These are phyloP conservation scores for Lethenteron camtschaticum DNA, from an alignment of 2,113 vertebrate species.

Conservation along the genomic window DNA sequence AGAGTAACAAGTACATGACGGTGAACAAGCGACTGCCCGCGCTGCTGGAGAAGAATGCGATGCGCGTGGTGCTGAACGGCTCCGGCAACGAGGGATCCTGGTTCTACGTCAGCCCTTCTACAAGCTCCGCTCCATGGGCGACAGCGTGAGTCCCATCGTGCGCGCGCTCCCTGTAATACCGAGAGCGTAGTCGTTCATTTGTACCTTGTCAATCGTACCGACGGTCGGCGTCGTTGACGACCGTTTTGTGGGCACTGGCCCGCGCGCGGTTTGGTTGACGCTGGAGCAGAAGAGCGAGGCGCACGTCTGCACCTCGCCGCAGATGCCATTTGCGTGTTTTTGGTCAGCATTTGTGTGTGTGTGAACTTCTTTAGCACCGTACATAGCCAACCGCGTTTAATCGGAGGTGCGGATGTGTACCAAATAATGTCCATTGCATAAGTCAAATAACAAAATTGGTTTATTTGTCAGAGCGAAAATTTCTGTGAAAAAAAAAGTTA, in stretches of 20 bases:
- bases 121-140: constrained; percentile 84
- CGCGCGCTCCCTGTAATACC: background rate
- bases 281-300: background rate
- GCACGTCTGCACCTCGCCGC: background rate
- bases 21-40: constrained; percentile 95
- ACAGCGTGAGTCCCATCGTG: constrained; percentile 52
- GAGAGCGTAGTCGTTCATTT: background rate
- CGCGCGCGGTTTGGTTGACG: background rate
- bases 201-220: background rate
- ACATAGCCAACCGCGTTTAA: background rate
- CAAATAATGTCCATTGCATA: background rate
- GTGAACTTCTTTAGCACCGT: background rate
- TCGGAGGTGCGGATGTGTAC: background rate
- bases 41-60: constrained; percentile 89
- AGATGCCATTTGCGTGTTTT: background rate
- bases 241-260: background rate
- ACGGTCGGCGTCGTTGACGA: background rate
- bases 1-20: constrained; percentile 96
- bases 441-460: background rate
- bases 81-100: constrained; percentile 95
- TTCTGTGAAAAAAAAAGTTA: background rate
- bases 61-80: constrained; percentile 84
- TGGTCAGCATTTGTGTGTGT: background rate
- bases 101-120: constrained; percentile 99
- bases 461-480: background rate